phyloP scores from a whole-genome alignment of 2,797 vertebrate genomes.

The Margarornis squamiger region DNA sequence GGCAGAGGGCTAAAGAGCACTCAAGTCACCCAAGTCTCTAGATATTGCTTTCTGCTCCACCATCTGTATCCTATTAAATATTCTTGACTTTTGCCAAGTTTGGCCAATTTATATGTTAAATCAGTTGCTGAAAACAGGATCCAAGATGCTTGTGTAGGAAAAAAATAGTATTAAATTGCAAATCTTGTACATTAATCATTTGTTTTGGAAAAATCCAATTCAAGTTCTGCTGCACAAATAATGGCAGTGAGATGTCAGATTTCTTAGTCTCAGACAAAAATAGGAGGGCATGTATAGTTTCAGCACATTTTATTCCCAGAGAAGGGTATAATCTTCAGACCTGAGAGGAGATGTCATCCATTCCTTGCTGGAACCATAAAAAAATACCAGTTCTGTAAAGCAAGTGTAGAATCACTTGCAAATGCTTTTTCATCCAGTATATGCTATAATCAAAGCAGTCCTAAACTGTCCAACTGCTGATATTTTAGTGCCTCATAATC shows the following conservation, averaged over 20 bases:
- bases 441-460: background rate
- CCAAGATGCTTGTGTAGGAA: slow-evolving; percentile 63
- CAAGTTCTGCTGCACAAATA: slow-evolving; percentile 52
- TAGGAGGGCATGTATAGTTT: background rate
- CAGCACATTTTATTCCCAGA: background rate
- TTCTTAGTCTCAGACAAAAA: background rate
- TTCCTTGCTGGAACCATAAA: background rate
- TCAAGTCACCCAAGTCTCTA: slow-evolving; percentile 78
- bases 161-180: slow-evolving; percentile 56
- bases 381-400: background rate
- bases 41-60: slow-evolving; percentile 78
- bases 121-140: slow-evolving; percentile 69
- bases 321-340: background rate
- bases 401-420: background rate
- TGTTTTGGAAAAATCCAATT: slow-evolving; percentile 57
- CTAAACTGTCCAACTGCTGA: background rate
- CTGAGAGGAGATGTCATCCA: background rate
- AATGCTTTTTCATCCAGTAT: slow-evolving; percentile 19
- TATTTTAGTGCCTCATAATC: background rate
- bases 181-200: slow-evolving; percentile 73
- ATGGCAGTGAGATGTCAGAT: slow-evolving; percentile 17
- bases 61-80: slow-evolving; percentile 84
- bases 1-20: slow-evolving; percentile 75
- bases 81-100: slow-evolving; percentile 81
- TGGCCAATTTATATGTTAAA: slow-evolving; percentile 83